These are phyloP conservation scores for Dysmachus trigonus DNA, from an alignment of 2,888 invertebrate genomes.

Conservation along the genomic window DNA sequence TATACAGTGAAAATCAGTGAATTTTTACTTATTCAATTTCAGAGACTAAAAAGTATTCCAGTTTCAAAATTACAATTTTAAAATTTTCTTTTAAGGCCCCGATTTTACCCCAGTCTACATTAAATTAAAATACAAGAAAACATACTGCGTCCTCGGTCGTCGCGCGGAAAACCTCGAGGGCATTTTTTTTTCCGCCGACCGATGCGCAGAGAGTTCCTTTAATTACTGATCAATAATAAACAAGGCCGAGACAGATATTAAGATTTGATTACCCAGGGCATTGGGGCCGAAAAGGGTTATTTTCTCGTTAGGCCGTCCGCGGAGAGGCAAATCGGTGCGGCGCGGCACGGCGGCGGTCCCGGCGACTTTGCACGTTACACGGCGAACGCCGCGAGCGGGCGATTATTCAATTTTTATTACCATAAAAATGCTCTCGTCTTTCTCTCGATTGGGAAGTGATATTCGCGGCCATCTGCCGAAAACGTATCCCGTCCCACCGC, in stretches of 20 bases:
- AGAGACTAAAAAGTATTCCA: too few species aligned
- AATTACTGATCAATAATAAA: not conserved
- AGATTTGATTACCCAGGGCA: not conserved
- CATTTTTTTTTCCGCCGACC: not conserved
- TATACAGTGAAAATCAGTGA: too few species aligned
- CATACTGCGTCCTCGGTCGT: not conserved
- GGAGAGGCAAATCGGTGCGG: not conserved
- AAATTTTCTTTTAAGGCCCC: not conserved
- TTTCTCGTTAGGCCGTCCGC: not conserved
- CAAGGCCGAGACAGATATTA: not conserved
- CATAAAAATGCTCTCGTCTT: conserved; percentile 37
- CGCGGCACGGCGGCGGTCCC: not conserved
- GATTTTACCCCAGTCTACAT: not conserved
- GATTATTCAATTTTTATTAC: conserved; percentile 38
- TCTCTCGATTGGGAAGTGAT: conserved; percentile 35
- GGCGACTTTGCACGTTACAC: not conserved
- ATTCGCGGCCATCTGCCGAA: conserved; percentile 7
- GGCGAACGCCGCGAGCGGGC: not conserved
- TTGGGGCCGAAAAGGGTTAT: not conserved
- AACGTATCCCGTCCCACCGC: not conserved
- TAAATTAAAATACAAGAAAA: not conserved
- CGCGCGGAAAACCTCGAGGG: not conserved
- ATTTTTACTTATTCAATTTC: too few species aligned
- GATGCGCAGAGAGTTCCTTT: not conserved
- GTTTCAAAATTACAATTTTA: too few species aligned